These are phyloP conservation scores for Miniopterus natalensis DNA, from an alignment of 2,113 vertebrate species.

Conservation along the genomic window DNA sequence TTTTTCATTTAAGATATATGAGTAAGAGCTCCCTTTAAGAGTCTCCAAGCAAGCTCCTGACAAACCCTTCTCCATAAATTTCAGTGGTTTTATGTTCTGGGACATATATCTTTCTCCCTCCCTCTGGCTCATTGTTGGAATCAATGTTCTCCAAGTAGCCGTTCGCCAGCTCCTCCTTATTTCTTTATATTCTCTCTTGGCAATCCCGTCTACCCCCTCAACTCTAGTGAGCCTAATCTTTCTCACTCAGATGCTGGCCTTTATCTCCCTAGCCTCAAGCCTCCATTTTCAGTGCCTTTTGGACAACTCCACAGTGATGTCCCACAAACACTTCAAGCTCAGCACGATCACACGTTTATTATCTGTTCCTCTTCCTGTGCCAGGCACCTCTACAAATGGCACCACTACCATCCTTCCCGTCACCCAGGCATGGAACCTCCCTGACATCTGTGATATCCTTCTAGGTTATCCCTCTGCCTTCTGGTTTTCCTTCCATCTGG, in stretches of 20 bases:
- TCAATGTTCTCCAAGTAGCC: not conserved
- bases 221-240: not conserved
- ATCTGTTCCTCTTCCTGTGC: not conserved
- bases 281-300: not conserved
- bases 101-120: not conserved
- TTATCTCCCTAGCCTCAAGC: not conserved
- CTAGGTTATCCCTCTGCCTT: not conserved
- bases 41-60: not conserved
- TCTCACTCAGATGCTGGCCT: not conserved
- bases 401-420: not conserved
- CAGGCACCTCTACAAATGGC: not conserved
- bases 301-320: not conserved
- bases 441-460: not conserved
- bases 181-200: not conserved
- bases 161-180: not conserved
- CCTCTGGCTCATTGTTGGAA: not conserved
- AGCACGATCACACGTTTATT: not conserved
- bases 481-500: not conserved
- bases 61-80: slow-evolving; percentile 8
- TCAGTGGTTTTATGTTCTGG: not conserved
- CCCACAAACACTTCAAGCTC: not conserved
- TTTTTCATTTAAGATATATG: slow-evolving; percentile 4
- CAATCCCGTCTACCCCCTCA: not conserved
- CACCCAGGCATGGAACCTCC: not conserved
- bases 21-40: not conserved